Base-by-base conservation (phyloP, 2,888 invertebrate species). In the Philaethria dido region DNA sequence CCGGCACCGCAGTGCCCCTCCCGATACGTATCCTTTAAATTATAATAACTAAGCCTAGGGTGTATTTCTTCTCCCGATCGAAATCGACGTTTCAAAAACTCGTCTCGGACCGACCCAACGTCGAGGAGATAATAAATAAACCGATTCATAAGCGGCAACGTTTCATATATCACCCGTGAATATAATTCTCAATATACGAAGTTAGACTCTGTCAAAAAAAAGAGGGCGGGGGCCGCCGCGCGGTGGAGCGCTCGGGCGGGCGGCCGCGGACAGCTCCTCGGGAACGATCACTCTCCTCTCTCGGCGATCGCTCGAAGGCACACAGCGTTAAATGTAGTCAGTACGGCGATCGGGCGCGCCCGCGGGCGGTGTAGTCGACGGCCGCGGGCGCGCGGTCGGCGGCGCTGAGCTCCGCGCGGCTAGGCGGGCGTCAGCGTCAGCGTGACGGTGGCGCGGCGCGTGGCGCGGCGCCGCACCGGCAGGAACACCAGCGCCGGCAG, bases 391-490 rank as follows among this genome's bases (percentile, higher is more conserved):
- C 83, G 80, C 78, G 77, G 74, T 68, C 75, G 74, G 63, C 67
- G 77, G 83, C 79, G 83, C 82, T 59, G 60, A 62, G 69, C 64
- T 68, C 70, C 69, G 73, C 73, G 76, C 76, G 75, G 80, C 92
- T 96, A 97, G 93, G 98, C 97, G 81, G 98, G 98, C 86, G 97
- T 98, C 78, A 99, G 95, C 86, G 96, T 97, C 86, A 99, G 98
- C 87, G 98, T 97, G 81, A 98, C 96, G 78, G 97, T 97, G 79
- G 98, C 94, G 77, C 97, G 96, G 83, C 96, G 95, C 83, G 96
- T 96, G 81, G 98, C 95, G 87, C 97, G 95, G 85, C 97, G 96
- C 77, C 96, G 95, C 83, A 99, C 98, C 73, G 99, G 98, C 92
- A 99, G 95, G 74, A 98, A 98, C 88, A 99, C 97, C 80, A 98